Evolutionary conservation across 2,797 vertebrate genomes (phyloP).

Genomic region (Halcyon badia): DNA sequence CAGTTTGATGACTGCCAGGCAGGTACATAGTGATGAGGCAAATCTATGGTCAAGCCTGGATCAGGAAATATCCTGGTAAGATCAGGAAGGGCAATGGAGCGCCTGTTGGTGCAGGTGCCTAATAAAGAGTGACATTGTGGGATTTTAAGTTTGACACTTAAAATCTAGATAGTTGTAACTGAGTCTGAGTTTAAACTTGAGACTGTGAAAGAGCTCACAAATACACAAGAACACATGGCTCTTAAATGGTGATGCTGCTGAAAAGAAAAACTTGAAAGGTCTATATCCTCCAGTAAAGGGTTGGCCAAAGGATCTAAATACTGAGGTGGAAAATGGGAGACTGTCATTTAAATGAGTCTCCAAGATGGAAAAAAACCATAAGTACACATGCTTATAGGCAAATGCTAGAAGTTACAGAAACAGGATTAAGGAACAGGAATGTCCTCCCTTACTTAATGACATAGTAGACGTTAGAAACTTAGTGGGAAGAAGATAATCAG

Average conservation of each 20-base stretch:
- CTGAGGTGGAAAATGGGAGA: neutral
- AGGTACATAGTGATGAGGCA: neutral
- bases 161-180: neutral
- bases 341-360: neutral
- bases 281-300: neutral
- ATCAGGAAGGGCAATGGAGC: neutral
- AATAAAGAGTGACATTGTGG: neutral
- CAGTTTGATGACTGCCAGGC: neutral
- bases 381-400: neutral
- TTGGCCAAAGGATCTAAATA: neutral
- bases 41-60: neutral
- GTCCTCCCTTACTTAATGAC: neutral
- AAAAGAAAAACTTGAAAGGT: neutral
- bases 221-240: neutral
- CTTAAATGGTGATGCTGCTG: neutral
- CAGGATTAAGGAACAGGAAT: neutral
- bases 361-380: neutral
- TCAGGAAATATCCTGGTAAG: neutral
- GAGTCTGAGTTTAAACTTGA: neutral
- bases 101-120: neutral
- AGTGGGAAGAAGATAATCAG: neutral
- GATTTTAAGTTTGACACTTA: neutral
- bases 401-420: neutral
- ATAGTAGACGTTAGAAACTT: neutral
- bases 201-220: neutral